These are phyloP conservation scores for Acanthopagrus latus DNA, from an alignment of 2,797 vertebrate species.

Conservation along the genomic window DNA sequence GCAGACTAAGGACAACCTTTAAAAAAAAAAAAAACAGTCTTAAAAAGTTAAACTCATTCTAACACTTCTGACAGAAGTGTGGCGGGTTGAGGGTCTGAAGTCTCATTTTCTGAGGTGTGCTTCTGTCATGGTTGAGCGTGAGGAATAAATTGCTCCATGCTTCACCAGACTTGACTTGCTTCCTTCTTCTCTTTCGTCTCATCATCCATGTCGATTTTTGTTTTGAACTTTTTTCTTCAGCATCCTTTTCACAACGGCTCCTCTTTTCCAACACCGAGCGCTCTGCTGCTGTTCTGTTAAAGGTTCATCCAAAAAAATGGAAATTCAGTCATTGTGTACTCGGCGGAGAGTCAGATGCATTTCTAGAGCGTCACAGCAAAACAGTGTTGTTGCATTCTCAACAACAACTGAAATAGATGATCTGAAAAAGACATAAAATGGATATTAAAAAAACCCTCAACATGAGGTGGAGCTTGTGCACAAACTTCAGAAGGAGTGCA, in stretches of 20 bases:
- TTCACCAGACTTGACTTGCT: constrained; percentile 66
- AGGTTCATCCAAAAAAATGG: too few relatives aligned
- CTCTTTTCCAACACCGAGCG: constrained; percentile 15
- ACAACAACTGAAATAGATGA: too few relatives aligned
- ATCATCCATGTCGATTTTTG: constrained; percentile 16
- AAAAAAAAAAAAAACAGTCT: constrained; percentile 19
- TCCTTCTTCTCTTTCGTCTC: constrained; percentile 64
- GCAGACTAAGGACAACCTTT: constrained; percentile 45
- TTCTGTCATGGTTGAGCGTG: constrained; percentile 74
- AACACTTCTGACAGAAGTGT: constrained; percentile 45
- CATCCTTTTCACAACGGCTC: constrained; percentile 18
- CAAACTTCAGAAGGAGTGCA: too few relatives aligned
- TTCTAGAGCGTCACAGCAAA: too few relatives aligned
- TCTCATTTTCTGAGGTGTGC: constrained; percentile 68
- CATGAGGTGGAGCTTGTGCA: too few relatives aligned
- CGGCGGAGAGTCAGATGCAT: too few relatives aligned
- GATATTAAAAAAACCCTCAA: too few relatives aligned
- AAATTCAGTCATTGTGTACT: too few relatives aligned
- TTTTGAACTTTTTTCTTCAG: not conserved
- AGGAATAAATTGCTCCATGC: constrained; percentile 83
- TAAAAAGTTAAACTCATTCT: constrained; percentile 34
- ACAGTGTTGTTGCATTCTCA: too few relatives aligned
- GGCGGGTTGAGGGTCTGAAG: constrained; percentile 35
- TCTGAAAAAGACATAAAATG: too few relatives aligned
- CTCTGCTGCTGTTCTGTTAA: constrained; percentile 21